Evolutionary conservation across 2,888 invertebrate genomes (phyloP), one percentile per base, ranked within the genome.

Genomic region (Ophioninae sp.): DNA sequence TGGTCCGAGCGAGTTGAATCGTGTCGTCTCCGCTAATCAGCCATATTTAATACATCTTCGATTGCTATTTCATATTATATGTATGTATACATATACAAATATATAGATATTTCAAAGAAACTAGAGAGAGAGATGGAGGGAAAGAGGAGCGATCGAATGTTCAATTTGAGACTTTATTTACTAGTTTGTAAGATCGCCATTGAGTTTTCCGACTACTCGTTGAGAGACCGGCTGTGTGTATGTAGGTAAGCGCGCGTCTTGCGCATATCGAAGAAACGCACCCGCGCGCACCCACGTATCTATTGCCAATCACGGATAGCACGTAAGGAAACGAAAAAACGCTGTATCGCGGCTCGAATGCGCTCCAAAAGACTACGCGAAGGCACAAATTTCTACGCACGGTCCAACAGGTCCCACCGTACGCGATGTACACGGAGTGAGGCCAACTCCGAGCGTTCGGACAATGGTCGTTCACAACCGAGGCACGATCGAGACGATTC

Each of bases 291-390:
- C 30, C 30, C 30, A 30, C 30, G 30, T 30, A 30, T 30, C 30
- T 30, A 88, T 87, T 88, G 87, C 88, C 87, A 88, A 89, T 88
- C 81, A 85, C 85, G 86, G 86, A 89, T 84, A 85, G 76, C 64
- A 69, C 71, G 69, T 82, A 78, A 68, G 56, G 22, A 67, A 79
- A 72, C 39, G 64, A 44, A 79, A 10, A 75, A 79, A 72, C 74
- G 20, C 82, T 74, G 83, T 85, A 82, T 88, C 88, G 88, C 88
- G 88, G 86, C 88, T 89, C 89, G 88, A 87, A 89, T 88, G 88
- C 76, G 87, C 86, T 59, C 86, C 87, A 81, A 65, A 80, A 77
- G 44, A 20, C 44, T 30, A 56, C 58, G 56, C 58, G 44, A 17
- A 41, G 44, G 75, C 73, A 44, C 74, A 44, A 56, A 37, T 41